Base-by-base conservation (phyloP, 2,888 invertebrate species). In the Caenorhabditis drosophilae region DNA sequence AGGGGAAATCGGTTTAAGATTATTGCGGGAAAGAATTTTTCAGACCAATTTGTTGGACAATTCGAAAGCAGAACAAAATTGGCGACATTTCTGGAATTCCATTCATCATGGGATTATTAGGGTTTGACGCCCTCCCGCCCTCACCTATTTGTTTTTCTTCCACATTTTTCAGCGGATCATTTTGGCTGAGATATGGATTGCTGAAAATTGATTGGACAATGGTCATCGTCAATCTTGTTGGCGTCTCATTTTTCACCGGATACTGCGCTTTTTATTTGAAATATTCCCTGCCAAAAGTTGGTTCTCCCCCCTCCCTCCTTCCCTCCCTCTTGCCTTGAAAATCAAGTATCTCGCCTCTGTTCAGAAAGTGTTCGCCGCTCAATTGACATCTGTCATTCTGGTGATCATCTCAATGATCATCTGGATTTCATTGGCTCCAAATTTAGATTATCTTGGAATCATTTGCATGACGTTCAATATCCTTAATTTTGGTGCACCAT, bases 181-280 rank as follows among this genome's bases (percentile, higher is more conserved):
- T 92, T 56, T 92, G 92, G 92, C 84, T 92, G 31, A 86, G 90
- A 47, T 93, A 93, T 85, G 92, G 92, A 31, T 85, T 89, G 67
- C 84, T 90, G 54, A 90, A 90, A 77, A 85, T 87, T 70, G 92
- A 92, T 82, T 85, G 86, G 51, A 90, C 89, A 59, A 87, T 92
- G 78, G 87, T 90, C 49, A 85, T 90, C 77, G 91, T 92, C 0
- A 93, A 93, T 84, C 85, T 87, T 26, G 88, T 92, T 75, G 92
- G 92, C 20, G 84, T 89, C 4, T 84, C 88, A 12, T 85, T 92
- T 47, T 91, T 91, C 87, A 84, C 89, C 45, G 84, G 87, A 25
- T 92, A 92, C 83, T 87, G 89, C 3, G 77, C 89, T 36, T 87
- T 90, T 70, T 92, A 89, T 85, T 89, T 89, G 78, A 85, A 89